Conservation (phyloP, 2,797 vertebrate species). For the Epinephelus awoara region DNA sequence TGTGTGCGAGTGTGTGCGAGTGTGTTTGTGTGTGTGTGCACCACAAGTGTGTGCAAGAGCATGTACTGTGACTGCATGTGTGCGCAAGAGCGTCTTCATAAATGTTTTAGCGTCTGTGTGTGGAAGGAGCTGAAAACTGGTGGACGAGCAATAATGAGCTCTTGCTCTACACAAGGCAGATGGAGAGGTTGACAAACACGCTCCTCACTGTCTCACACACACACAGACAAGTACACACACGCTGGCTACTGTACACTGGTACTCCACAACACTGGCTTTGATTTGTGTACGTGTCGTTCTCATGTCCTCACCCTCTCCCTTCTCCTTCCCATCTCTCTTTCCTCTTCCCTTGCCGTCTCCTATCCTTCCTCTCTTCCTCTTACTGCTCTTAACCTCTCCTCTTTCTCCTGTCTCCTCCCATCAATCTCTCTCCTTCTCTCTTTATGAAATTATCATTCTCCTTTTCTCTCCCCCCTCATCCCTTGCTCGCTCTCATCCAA, state of each 20-base stretch:
- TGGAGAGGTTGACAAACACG: slow-evolving; percentile 81
- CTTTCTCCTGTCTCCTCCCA: slow-evolving; percentile 56
- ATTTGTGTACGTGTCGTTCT: slow-evolving; percentile 59
- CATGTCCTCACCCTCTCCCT: slow-evolving; percentile 43
- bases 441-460: slow-evolving; percentile 59
- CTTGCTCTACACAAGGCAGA: slow-evolving; percentile 79
- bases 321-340: slow-evolving; percentile 27
- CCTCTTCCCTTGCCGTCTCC: slow-evolving; percentile 31
- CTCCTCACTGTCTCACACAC: slow-evolving; percentile 36
- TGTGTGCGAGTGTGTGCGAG: slow-evolving; percentile 48
- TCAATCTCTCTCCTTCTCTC: slow-evolving; percentile 54
- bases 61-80: slow-evolving; percentile 52
- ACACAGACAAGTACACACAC: slow-evolving; percentile 41
- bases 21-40: slow-evolving; percentile 22
- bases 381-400: slow-evolving; percentile 41
- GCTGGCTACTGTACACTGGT: slow-evolving; percentile 59
- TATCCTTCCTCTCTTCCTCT: slow-evolving; percentile 29
- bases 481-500: slow-evolving; percentile 27
- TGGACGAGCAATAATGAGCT: slow-evolving; percentile 82
- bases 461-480: slow-evolving; percentile 29
- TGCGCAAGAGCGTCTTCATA: slow-evolving; percentile 70
- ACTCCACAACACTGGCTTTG: slow-evolving; percentile 52
- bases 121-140: slow-evolving; percentile 67
- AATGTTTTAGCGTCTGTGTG: slow-evolving; percentile 73
- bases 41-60: slow-evolving; percentile 40